Evolutionary conservation across 37 sponge, comb jelly and placozoan genomes (phyloP), one percentile per base, ranked within the genome.

Genomic region (Beroe ovata): DNA sequence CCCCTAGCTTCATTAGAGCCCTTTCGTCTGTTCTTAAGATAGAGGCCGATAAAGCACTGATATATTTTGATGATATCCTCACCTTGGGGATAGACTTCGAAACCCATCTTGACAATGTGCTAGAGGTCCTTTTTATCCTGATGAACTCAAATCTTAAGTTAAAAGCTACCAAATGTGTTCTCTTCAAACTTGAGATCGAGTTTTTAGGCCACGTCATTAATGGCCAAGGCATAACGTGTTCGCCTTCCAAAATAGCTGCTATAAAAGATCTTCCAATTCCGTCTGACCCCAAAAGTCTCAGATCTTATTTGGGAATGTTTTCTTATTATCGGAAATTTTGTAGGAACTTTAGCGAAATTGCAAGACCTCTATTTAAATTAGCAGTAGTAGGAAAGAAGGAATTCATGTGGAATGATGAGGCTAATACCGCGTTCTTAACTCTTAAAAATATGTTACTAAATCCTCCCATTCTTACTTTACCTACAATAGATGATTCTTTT

Each of bases 11-110:
- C 29, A 64, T 64, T 16, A 88, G 89, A 54, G 42, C 66, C 71
- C 88, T 91, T 59, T 64, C 89, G 23, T 47, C 26, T 21, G 22
- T 41, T 28, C 29, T 90, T 11, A 63, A 61, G 41, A 34, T 72
- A 29, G 40, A 72, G 23, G 11, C 34, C 11, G 3, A 60, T 38
- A 33, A 81, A 34, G 37, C 62, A 62, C 19, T 89, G 19, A 61
- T 89, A 18, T 92, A 89, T 64, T 29, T 92, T 0, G 92, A 92
- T 41, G 90, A 90, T 35, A 37, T 92, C 1, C 23, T 92, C 0
- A 39, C 88, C 0, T 16, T 90, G 8, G 88, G 88, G 0, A 40
- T 20, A 28, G 64, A 66, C 8, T 69, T 90, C 11, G 60, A 23
- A 18, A 60, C 60, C 25, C 92, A 92, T 58, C 88, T 90, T 0